phyloP scores from a whole-genome alignment of 2,888 invertebrate species.

The Caenorhabditis macrosperma region DNA sequence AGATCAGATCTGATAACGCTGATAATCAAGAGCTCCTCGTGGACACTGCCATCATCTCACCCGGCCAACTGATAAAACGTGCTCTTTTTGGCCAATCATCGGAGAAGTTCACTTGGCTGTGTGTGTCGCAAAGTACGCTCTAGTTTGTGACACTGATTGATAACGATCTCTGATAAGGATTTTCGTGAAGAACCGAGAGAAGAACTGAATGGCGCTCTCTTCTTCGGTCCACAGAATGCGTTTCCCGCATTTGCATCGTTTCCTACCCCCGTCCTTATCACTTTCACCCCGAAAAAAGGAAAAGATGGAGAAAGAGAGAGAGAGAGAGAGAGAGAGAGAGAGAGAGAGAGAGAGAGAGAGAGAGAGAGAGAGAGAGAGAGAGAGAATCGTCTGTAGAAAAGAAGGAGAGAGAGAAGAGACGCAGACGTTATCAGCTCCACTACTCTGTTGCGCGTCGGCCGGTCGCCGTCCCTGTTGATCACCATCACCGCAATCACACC shows the following conservation, averaged over 20 bases:
- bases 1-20: no score
- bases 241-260: background rate
- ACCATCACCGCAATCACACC: conserved; percentile 15
- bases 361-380: no score
- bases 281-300: background rate
- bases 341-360: no score
- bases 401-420: background rate
- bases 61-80: no score
- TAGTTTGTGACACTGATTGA: background rate
- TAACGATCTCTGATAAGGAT: background rate
- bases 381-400: background rate
- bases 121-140: no score
- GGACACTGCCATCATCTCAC: no score
- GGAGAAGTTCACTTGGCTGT: no score
- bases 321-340: background rate
- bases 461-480: conserved; percentile 19
- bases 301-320: background rate
- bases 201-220: background rate
- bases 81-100: no score
- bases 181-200: no score
- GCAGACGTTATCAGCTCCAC: conserved; percentile 56
- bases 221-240: conserved; percentile 1
- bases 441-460: conserved; percentile 46
- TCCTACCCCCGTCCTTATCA: background rate
- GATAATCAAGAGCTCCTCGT: no score